phyloP scores from a whole-genome alignment of 2,113 vertebrate genomes.

The Sphyrna mokarran region DNA sequence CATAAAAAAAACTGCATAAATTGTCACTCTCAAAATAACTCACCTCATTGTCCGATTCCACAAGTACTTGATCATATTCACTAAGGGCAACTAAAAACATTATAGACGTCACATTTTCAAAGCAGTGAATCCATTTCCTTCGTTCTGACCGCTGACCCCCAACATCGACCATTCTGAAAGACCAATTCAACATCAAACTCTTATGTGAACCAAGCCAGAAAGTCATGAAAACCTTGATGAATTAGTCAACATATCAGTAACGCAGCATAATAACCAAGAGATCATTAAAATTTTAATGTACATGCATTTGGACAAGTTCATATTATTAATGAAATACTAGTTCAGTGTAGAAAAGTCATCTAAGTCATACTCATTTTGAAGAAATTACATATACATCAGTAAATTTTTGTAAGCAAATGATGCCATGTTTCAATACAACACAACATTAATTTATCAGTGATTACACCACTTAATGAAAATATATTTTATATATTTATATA shows the following conservation, averaged over 20 bases:
- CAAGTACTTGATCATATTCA: constrained; percentile 92
- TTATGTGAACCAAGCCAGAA: constrained; percentile 41
- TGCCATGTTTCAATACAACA: not conserved
- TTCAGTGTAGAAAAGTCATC: not conserved
- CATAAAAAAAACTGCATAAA: not conserved
- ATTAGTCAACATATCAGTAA: constrained; percentile 35
- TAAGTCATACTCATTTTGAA: not conserved
- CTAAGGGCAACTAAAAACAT: constrained; percentile 96
- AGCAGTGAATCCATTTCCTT: constrained; percentile 98
- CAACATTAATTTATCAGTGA: not conserved
- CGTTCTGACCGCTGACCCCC: constrained; percentile 93
- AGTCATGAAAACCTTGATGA: constrained; percentile 26
- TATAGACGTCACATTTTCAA: constrained; percentile 95
- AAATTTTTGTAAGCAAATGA: not conserved
- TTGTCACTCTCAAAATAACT: constrained; percentile 41
- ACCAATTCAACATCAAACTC: constrained; percentile 44
- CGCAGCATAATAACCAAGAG: not conserved
- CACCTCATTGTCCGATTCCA: constrained; percentile 95
- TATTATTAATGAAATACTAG: not conserved
- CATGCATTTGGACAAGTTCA: not conserved
- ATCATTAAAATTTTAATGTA: constrained; percentile 26
- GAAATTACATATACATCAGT: not conserved
- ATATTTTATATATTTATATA: not conserved
- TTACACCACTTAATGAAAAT: not conserved
- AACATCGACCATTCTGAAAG: constrained; percentile 90